Base-by-base conservation (phyloP, 2,797 vertebrate species). In the Gymnothorax reevesii region DNA sequence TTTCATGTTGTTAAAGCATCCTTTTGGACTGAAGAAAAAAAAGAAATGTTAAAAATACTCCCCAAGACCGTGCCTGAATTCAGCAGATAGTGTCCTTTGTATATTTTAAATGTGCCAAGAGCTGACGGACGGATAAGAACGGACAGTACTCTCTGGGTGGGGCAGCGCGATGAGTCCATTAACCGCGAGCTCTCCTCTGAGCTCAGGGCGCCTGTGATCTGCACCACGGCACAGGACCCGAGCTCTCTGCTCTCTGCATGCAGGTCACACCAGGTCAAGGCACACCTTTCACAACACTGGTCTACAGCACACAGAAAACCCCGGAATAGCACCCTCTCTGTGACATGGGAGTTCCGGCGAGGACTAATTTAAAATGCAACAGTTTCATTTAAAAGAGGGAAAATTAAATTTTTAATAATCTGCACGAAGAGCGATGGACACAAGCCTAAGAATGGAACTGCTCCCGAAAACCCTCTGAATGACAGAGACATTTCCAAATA, bases 91-190 rank as follows among this genome's bases (percentile, higher is more conserved):
- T 64, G 73, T 57, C 55, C 13, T 64, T 57, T 87, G 69, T 62
- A 84, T 87, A 64, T 84, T 84, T 84, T 66, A 84, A 33, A 55
- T 25, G 54, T 33, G 49, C 55, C 1, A 5, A 55, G 57, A 62
- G 69, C 77, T 64, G 55, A 9, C 55, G 25, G 59, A 82, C 49
- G 55, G 71, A 49, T 54, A 59, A 55, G 83, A 84, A 64, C 57
- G 71, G 83, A 54, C 60, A 49, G 52, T n/a, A 57, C 84, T 60
- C 13, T 57, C 60, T 42, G 33, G 13, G 13, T 52, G 15, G 52
- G 73, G 52, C 54, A 49, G 77, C 17, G 7, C 20, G 22, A 54
- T 60, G 52, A 17, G 64, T 12, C 71, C 55, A 22, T 69, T n/a
- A 55, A 54, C 20, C 62, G 20, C 33, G 82, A 57, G 33, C 7